Evolutionary conservation across 1,140 invertebrate genomes (phyloP), one percentile per base, ranked within the genome.

Genomic region (Mercenaria mercenaria): DNA sequence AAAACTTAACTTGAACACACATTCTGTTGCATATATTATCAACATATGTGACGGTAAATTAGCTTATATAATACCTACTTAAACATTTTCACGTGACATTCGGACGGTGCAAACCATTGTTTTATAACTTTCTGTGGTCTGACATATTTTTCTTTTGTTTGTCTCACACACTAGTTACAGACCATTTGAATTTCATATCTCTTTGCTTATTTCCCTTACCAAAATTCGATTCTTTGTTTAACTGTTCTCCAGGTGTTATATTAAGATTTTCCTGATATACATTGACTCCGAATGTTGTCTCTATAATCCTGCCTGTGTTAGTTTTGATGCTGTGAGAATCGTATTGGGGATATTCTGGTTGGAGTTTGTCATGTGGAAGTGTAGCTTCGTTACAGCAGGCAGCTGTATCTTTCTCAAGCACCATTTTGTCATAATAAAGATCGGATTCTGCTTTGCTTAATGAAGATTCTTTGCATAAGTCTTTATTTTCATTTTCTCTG

Each of bases 111-210:
- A n/a, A n/a, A n/a, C n/a, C n/a, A n/a, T n/a, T n/a, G n/a, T n/a
- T n/a, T n/a, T n/a, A n/a, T n/a, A n/a, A n/a, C n/a, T n/a, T n/a
- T n/a, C n/a, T n/a, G n/a, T n/a, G n/a, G n/a, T n/a, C 10, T 56
- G 15, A 13, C 61, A 67, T 32, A n/a, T 11, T 61, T 61, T n/a
- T 13, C 10, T 61, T 4, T n/a, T 61, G 8, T 13, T 10, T 34
- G 8, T 10, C 29, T 77, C 37, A 87, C 23, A 87, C 84, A 87
- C 84, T 87, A 1, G 84, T 87, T 32, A 87, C 84, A 0, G 84
- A 87, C 84, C 84, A 87, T 52, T 72, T 64, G 32, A 29, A 72
- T 32, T 43, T 47, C 26, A 26, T 4, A 15, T 69, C 47, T 29
- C 50, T 39, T 11, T 15, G 18, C 6, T 67, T 32, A 6, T 10